Evolutionary conservation across 1,140 invertebrate species (phyloP), one percentile per base, ranked within the genome.

Genomic region (Drosophila mojavensis): DNA sequence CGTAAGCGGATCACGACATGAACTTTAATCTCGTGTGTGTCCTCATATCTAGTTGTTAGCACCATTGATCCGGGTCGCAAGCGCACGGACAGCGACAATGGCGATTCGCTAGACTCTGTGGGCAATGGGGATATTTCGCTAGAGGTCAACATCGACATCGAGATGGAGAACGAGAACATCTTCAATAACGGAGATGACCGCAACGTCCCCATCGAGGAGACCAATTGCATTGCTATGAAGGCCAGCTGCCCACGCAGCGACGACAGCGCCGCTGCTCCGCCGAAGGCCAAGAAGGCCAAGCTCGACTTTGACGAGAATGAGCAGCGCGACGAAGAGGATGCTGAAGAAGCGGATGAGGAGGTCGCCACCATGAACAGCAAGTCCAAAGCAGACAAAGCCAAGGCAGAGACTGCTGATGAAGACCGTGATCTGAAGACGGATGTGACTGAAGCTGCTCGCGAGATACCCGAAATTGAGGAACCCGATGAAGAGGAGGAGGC

Each of bases 21-120:
- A 28, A 51, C 50, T 9, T 1, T 39, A 6, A 17, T 13, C 1
- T 15, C 15, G 1, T 15, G n/a, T 26, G 5, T 15, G 4, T 15
- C 43, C 3, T 4, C 7, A 9, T 10, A 54, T 60, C 56, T 58
- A 78, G 98, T 99, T 56, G 98, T 99, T 5, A 98, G 97, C 74
- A 98, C 97, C n/a, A 95, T 97, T 43, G 98, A 99, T 91, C 97
- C 97, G 1, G 96, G 96, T 54, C 93, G 88, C 65, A 94, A 93
- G 82, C 93, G 91, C 71, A 94, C 90, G 17, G 94, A 95, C 76
- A 94, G 94, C 50, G 95, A 95, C 67, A 96, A 96, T 76, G 95
- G 95, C 0, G 96, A 96, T 72, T 93, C 94, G 4, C 74, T 93
- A 9, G 94, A 94, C 56, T 94, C 94, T 11, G 93, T 94, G 51